Percentiles rank a stretch among this genome's conserved stretches.
Evolutionary conservation across 2,113 vertebrate genomes (phyloP).

Genomic region (Drymodes brunneopygia): DNA sequence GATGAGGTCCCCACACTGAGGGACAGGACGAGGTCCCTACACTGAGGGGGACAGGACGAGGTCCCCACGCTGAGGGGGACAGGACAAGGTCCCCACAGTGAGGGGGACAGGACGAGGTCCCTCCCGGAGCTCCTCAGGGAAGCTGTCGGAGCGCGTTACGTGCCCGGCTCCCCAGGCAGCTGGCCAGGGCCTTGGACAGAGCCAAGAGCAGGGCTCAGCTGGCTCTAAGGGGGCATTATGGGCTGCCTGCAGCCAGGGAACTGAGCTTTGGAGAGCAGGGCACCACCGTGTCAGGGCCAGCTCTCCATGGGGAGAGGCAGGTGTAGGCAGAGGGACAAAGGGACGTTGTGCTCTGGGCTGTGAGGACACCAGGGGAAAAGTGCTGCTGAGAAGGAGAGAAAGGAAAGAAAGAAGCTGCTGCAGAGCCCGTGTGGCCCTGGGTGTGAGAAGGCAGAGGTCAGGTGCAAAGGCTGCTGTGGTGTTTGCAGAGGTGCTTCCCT

Average conservation of each 20-base stretch:
- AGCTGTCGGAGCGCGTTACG: background rate
- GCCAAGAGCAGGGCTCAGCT: conserved; percentile 21
- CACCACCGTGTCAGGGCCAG: rapidly evolving
- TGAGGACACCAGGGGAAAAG: rapidly evolving
- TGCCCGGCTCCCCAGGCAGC: rapidly evolving
- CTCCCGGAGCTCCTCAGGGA: background rate
- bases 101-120: background rate
- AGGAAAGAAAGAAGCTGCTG: background rate
- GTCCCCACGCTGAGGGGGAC: background rate
- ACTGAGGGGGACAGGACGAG: background rate
- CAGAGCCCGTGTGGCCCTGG: background rate
- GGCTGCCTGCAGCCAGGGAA: background rate
- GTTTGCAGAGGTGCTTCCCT: background rate
- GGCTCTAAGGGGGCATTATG: background rate
- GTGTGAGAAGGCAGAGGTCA: background rate
- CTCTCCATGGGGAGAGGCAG: background rate
- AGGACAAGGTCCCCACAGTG: too few species aligned
- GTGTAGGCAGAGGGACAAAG: background rate
- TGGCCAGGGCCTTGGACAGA: background rate
- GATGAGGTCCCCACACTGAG: too few species aligned
- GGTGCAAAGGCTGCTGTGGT: background rate
- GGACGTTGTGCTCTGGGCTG: rapidly evolving
- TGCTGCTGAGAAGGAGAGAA: background rate
- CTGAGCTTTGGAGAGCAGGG: background rate
- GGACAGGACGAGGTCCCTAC: too few species aligned